Percentiles rank a stretch among this genome's conserved stretches.
Conservation (phyloP, 30 jellyfish, hydroid and myxozoan species). For the Rhopilema esculentum region DNA sequence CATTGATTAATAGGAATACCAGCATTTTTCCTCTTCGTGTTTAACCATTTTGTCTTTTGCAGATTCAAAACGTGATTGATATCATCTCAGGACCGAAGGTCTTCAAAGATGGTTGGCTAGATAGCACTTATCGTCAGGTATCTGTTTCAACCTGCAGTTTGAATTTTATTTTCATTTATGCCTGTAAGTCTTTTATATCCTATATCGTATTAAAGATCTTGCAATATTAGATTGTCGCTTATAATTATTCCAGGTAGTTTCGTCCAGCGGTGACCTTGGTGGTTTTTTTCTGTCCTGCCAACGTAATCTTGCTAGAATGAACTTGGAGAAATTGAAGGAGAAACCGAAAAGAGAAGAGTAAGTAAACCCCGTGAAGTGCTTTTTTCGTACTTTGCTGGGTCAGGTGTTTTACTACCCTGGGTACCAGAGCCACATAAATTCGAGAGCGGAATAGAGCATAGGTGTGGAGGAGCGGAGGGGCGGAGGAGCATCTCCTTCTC, state of each 20-base stretch:
- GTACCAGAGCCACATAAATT: too few species aligned
- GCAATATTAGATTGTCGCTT: background rate
- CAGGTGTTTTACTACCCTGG: too few species aligned
- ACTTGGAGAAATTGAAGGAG: background rate
- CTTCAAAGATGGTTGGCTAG: slow-evolving; percentile 1
- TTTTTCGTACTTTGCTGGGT: background rate
- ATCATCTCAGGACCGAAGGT: slow-evolving; percentile 18
- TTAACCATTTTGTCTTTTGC: too few species aligned
- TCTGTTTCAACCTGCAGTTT: too few species aligned
- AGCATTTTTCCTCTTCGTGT: too few species aligned
- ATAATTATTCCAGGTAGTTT: background rate
- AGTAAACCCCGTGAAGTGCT: too few species aligned
- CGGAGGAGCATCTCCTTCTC: too few species aligned
- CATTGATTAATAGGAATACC: too few species aligned
- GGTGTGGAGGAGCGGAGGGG: too few species aligned
- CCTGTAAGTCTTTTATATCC: too few species aligned
- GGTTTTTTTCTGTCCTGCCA: background rate
- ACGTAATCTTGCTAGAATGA: background rate
- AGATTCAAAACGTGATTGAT: slow-evolving; percentile 1
- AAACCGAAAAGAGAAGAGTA: background rate
- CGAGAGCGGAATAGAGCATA: too few species aligned
- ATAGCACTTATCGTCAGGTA: background rate
- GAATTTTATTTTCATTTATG: too few species aligned
- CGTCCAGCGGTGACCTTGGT: background rate
- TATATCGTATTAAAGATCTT: background rate